Base-by-base conservation (phyloP, 2,888 invertebrate species). In the Cybosia mesomella region DNA sequence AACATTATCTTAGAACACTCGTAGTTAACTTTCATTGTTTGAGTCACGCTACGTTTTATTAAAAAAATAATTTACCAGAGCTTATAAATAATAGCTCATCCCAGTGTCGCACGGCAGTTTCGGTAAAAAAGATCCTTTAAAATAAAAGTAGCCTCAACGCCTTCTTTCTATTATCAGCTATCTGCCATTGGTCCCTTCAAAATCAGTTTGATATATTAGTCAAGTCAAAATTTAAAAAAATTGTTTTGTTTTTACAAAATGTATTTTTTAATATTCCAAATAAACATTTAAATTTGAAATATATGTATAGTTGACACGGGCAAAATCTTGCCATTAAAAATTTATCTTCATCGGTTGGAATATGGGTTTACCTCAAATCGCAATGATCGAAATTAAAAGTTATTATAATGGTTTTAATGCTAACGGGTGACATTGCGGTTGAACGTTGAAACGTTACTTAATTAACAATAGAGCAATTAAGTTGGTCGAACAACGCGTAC, bases 381-480 rank as follows among this genome's bases (percentile, higher is more conserved):
- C 67, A 80, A 76, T 76, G 73, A 80, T 81, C 75, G 71, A 67
- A 86, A 89, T 85, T 84, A 86, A 87, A 85, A 88, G 82, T 85
- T 85, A 87, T 85, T 86, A 87, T 85, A 84, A 83, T 81, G 81
- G 85, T 87, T 89, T 88, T 84, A 85, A 87, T 84, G 83, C 79
- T 86, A 87, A 87, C 89, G 87, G 87, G 87, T 86, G 87, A 88
- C 86, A 87, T 86, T 89, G 91, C 80, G 90, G 91, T 86, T 18
- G 81, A 83, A 90, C 85, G 89, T 86, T 91, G 92, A 92, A 93
- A 92, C 90, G 93, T 93, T 90, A 91, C 91, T 91, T 92, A 94
- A 95, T 94, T 94, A 94, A 94, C 94, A 95, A 95, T 94, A 92
- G 93, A 91, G 91, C 93, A 95, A 95, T 94, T 95, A 94, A 94